Percentiles rank a stretch among this genome's conserved stretches.
phyloP scores from a whole-genome alignment of 2,888 invertebrate species.

The Belgica antarctica region DNA sequence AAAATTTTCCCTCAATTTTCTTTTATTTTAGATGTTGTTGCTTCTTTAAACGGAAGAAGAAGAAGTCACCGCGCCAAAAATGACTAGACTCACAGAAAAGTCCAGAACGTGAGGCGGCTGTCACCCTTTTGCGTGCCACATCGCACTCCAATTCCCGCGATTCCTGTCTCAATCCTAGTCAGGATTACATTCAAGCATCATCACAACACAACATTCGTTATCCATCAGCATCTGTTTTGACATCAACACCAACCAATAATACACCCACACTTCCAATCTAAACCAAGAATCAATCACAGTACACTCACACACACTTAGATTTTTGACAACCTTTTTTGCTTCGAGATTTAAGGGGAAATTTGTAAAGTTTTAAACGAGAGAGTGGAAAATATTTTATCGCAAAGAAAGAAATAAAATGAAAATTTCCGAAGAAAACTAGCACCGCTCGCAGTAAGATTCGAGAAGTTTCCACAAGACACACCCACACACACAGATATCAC shows the following conservation, averaged over 20 bases:
- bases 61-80: conserved; percentile 89
- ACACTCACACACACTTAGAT: not conserved
- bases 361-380: not conserved
- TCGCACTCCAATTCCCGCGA: conserved; percentile 65
- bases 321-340: not conserved
- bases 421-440: conserved; percentile 4
- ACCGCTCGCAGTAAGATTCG: no score
- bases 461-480: not conserved
- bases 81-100: conserved; percentile 75
- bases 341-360: not conserved
- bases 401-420: not conserved
- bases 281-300: conserved; percentile 45
- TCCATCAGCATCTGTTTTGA: conserved; percentile 57
- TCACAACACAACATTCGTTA: conserved; percentile 57
- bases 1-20: not conserved
- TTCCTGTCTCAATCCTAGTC: conserved; percentile 58
- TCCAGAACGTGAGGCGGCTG: conserved; percentile 63
- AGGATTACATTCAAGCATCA: conserved; percentile 58
- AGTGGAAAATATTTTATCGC: conserved; percentile 2
- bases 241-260: conserved; percentile 56
- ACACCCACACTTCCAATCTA: conserved; percentile 58
- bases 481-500: not conserved
- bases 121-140: conserved; percentile 62
- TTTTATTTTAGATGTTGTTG: conserved; percentile 84
- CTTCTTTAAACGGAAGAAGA: conserved; percentile 99